Conservation (phyloP, 2,888 invertebrate species). For the Harpalus rubripes region DNA sequence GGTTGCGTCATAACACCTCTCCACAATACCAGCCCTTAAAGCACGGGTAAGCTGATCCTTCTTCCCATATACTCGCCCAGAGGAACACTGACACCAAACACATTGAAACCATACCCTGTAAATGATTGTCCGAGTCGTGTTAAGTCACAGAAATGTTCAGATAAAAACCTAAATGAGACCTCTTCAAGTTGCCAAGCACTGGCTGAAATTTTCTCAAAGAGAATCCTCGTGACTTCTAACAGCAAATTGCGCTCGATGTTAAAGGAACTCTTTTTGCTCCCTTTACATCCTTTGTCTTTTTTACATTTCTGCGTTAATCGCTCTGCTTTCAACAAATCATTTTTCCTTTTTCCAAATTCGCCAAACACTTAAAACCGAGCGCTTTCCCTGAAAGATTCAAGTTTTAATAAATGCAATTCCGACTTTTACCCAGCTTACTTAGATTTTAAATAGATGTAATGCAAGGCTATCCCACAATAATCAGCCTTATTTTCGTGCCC, state of each 20-base stretch:
- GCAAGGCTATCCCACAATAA: neutral
- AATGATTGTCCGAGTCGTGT: constrained; percentile 29
- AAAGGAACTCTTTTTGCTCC: constrained; percentile 33
- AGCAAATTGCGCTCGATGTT: constrained; percentile 48
- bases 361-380: constrained; percentile 20
- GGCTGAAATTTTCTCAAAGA: constrained; percentile 62
- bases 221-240: constrained; percentile 37
- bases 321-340: constrained; percentile 45
- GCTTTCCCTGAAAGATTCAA: neutral
- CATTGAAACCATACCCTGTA: neutral
- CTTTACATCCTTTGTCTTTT: constrained; percentile 41
- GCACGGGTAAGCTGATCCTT: constrained; percentile 35
- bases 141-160: constrained; percentile 56
- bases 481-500: no score
- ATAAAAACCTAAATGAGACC: constrained; percentile 57
- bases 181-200: constrained; percentile 54
- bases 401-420: constrained; percentile 6
- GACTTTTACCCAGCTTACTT: neutral
- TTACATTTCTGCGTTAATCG: constrained; percentile 39
- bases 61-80: constrained; percentile 13
- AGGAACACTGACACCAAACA: neutral
- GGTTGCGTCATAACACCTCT: constrained; percentile 75
- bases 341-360: constrained; percentile 17
- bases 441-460: neutral
- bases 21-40: constrained; percentile 73